phyloP scores from a whole-genome alignment of 2,113 vertebrate species.

The Cryptotis parvus region DNA sequence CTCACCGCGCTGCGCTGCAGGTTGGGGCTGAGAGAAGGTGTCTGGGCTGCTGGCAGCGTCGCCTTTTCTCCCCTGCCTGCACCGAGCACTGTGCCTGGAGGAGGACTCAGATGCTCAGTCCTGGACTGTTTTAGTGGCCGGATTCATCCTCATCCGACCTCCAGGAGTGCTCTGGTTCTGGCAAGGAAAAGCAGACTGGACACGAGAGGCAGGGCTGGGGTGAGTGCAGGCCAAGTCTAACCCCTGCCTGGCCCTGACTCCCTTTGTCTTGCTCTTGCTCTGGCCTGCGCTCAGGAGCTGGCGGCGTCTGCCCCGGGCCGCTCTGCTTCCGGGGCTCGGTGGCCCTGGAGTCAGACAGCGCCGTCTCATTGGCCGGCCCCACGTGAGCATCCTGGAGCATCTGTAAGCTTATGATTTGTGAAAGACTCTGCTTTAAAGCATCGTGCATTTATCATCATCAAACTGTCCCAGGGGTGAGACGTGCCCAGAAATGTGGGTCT shows the following conservation, averaged over 20 bases:
- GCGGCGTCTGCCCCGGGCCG: slow-evolving; percentile 70
- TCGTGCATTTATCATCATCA: slow-evolving; percentile 87
- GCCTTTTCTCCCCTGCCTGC: no score
- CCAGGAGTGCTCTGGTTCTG: neutral
- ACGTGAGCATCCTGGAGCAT: slow-evolving; percentile 88
- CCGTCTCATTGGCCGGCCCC: slow-evolving; percentile 87
- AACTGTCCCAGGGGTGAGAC: slow-evolving; percentile 83
- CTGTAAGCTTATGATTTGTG: slow-evolving; percentile 89
- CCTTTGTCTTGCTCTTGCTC: slow-evolving; percentile 77
- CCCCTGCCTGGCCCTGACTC: neutral
- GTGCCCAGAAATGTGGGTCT: no score
- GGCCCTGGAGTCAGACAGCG: slow-evolving; percentile 84
- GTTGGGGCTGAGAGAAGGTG: neutral
- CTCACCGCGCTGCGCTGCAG: neutral
- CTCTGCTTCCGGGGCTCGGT: slow-evolving; percentile 86
- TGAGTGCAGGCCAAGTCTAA: no score
- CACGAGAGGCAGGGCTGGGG: neutral
- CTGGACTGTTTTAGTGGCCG: neutral
- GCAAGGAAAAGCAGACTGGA: neutral
- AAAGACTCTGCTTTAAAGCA: slow-evolving; percentile 87
- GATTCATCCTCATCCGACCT: neutral
- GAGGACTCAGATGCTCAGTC: neutral
- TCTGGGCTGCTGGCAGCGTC: neutral
- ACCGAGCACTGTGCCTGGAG: no score
- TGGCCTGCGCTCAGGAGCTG: slow-evolving; percentile 70